phyloP scores from a whole-genome alignment of 2,113 vertebrate species.

The Trichechus manatus region DNA sequence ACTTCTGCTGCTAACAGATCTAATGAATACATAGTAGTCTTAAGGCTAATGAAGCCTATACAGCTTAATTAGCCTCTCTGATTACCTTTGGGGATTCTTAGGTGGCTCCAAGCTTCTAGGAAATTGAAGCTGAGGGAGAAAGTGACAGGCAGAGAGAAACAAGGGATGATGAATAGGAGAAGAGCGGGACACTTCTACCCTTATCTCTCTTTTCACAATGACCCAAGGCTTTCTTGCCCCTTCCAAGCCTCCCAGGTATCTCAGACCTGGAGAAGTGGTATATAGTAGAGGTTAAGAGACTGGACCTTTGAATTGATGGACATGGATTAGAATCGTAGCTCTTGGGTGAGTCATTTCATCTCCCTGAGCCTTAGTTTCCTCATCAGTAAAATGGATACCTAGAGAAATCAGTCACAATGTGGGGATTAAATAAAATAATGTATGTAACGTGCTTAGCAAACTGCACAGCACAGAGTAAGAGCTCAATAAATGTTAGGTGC shows the following conservation, averaged over 20 bases:
- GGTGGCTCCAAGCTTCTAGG: slow-evolving; percentile 58
- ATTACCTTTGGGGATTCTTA: slow-evolving; percentile 64
- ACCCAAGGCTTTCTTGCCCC: neutral
- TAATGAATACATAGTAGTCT: slow-evolving; percentile 65
- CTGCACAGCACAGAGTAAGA: neutral
- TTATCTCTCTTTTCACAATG: slow-evolving; percentile 7
- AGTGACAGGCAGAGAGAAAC: slow-evolving; percentile 1
- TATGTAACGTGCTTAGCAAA: neutral
- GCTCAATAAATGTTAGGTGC: neutral
- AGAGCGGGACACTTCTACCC: neutral
- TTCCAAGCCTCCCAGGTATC: neutral
- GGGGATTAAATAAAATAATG: slow-evolving; percentile 45
- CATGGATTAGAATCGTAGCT: slow-evolving; percentile 47
- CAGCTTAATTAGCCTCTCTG: slow-evolving; percentile 69
- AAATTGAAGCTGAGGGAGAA: slow-evolving; percentile 47
- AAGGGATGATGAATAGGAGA: neutral
- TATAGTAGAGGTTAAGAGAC: slow-evolving; percentile 24
- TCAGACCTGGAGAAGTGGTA: slow-evolving; percentile 1
- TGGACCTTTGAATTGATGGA: slow-evolving; percentile 47
- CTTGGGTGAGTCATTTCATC: slow-evolving; percentile 52
- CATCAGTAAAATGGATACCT: slow-evolving; percentile 21
- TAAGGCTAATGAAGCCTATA: slow-evolving; percentile 29
- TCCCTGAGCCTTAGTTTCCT: slow-evolving; percentile 43
- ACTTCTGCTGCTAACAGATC: slow-evolving; percentile 47
- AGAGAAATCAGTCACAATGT: slow-evolving; percentile 25